Evolutionary conservation across 2,113 vertebrate genomes (phyloP).

Genomic region (Calidris pugnax): DNA sequence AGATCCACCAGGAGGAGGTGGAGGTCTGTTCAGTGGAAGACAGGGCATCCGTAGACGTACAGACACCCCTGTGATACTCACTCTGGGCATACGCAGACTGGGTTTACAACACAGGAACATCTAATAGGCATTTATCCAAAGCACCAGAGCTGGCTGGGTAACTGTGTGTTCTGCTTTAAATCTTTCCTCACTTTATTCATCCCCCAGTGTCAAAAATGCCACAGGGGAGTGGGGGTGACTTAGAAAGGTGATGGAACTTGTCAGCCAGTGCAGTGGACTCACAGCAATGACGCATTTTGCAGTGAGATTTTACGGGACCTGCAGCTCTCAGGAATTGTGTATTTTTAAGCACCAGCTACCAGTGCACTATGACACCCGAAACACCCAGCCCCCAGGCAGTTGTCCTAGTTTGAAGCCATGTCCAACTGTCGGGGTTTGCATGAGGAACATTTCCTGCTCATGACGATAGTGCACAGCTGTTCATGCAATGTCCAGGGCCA

Average conservation of each 20-base stretch:
- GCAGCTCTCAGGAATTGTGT: neutral
- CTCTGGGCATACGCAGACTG: neutral
- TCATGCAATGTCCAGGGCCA: neutral
- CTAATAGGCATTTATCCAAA: neutral
- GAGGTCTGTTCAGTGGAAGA: neutral
- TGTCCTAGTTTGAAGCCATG: neutral
- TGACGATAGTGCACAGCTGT: neutral
- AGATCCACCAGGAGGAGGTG: neutral
- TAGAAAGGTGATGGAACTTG: neutral
- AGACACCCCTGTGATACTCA: neutral
- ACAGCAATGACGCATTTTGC: neutral
- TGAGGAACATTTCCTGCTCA: neutral
- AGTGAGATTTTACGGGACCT: neutral
- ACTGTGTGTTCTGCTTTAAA: neutral
- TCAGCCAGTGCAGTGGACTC: neutral
- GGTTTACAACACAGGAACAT: neutral
- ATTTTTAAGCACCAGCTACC: neutral
- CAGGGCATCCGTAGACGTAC: accelerated
- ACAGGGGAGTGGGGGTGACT: accelerated
- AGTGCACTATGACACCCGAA: neutral
- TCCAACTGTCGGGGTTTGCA: neutral
- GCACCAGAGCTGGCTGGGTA: neutral
- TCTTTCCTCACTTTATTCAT: neutral
- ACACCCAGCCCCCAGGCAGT: neutral
- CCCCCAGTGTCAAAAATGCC: neutral